Base-by-base conservation (phyloP, 2,888 invertebrate genomes). In the Sphecodes monilicornis region DNA sequence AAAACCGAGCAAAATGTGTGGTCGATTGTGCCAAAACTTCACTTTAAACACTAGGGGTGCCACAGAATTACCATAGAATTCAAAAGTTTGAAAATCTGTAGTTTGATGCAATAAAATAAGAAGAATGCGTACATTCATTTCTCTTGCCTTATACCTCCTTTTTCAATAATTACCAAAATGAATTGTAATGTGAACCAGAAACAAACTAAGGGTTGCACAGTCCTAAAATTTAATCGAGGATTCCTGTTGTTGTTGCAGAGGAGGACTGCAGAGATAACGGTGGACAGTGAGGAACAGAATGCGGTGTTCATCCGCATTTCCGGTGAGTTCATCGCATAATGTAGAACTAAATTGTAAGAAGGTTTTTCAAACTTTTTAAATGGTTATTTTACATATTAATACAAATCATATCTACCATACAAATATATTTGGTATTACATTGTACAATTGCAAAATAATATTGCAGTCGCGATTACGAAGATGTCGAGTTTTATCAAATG, bases 221-320 rank as follows among this genome's bases (percentile, higher is more conserved):
- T 32, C 32, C 32, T 16, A 3, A 26, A 68, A 22, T 71, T 78
- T 84, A 69, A 86, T 78, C 72, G 54, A 82, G 36, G 11, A 69
- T 80, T 36, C 43, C n/a, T 74, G 46, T 88, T 89, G 82, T 90
- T 79, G 82, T 79, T 92, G 80, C 93, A 94, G 94, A 93, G 91
- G 80, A 88, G 92, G 73, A 89, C 87, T 54, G 89, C 91, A 32
- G 93, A 92, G 79, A 91, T 93, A 82, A 92, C 92, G 50, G 91
- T 93, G 80, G 92, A 93, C 82, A 91, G 91, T 73, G 84, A 88
- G 10, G 92, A 92, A 57, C 93, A 93, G 71, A 94, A 93, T 91
- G 93, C 92, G 26, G 91, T 93, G 29, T 92, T 93, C 82, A 89
- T 93, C 46, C 91, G 93, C 83, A 93, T 94, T 86, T 93, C 93